A percentile compares a stretch with the other conserved stretches of the same genome.
phyloP scores from a whole-genome alignment of 2,888 invertebrate genomes.

The Odontothrips loti region DNA sequence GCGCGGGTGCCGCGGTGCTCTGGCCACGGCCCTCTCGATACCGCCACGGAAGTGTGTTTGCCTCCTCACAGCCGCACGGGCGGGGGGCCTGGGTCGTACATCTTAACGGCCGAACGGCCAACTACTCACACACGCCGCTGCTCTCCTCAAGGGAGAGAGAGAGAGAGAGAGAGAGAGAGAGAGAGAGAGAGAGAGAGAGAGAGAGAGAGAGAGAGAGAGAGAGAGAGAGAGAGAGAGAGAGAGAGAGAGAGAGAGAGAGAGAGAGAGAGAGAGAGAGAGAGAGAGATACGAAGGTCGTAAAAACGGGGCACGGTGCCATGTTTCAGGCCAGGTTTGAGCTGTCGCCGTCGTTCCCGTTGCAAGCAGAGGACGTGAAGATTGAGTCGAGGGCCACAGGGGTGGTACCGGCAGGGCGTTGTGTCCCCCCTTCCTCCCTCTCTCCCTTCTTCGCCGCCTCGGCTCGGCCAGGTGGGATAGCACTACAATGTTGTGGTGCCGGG shows the following conservation, averaged over 20 bases:
- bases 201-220: neutral
- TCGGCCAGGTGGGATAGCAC: neutral
- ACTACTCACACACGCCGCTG: neutral
- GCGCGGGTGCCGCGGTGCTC: too few species aligned
- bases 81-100: neutral
- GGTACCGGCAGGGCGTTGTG: neutral
- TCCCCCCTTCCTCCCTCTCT: too few species aligned
- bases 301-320: neutral
- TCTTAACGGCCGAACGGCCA: neutral
- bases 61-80: too few species aligned
- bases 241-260: constrained; percentile 1
- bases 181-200: neutral
- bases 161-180: neutral
- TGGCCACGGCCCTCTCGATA: too few species aligned
- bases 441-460: too few species aligned
- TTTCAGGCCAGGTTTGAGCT: neutral
- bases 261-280: neutral
- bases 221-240: neutral
- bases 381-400: neutral
- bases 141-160: neutral
- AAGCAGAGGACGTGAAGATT: neutral
- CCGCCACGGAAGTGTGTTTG: too few species aligned
- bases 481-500: neutral
- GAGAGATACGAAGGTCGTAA: neutral
- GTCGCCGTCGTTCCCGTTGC: neutral